These are phyloP conservation scores for Bombus waltoni DNA, from an alignment of 1,140 invertebrate species.

Conservation along the genomic window DNA sequence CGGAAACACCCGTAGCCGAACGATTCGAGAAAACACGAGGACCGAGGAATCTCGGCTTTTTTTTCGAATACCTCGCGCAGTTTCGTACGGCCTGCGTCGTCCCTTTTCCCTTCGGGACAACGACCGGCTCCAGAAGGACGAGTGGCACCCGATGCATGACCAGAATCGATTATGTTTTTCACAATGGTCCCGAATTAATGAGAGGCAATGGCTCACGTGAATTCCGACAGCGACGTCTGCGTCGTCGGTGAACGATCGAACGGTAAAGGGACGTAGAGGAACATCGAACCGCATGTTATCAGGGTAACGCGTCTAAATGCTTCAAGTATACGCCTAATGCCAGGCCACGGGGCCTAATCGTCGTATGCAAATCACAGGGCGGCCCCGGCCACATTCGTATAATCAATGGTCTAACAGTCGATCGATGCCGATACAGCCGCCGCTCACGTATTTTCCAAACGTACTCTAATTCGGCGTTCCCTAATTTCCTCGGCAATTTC, in stretches of 20 bases:
- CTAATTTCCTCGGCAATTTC: conserved; percentile 50
- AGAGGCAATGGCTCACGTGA: conserved; percentile 55
- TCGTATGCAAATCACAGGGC: conserved; percentile 77
- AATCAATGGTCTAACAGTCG: conserved; percentile 72
- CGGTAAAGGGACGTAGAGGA: conserved; percentile 14
- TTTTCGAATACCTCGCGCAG: conserved; percentile 25
- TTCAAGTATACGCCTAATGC: conserved; percentile 72
- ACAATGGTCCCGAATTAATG: conserved; percentile 61
- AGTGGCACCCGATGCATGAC: conserved; percentile 37
- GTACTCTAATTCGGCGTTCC: conserved; percentile 55
- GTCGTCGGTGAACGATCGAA: conserved; percentile 24
- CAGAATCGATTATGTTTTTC: conserved; percentile 66
- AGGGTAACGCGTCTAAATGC: conserved; percentile 69
- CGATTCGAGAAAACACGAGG: conserved; percentile 33
- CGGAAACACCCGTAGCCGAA: background rate
- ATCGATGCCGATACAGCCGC: conserved; percentile 67
- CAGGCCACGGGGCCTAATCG: conserved; percentile 73
- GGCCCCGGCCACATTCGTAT: conserved; percentile 71
- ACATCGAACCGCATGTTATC: conserved; percentile 69
- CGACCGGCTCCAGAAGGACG: conserved; percentile 4
- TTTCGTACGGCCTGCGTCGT: background rate
- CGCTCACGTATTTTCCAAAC: conserved; percentile 61
- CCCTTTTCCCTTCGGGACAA: conserved; percentile 13
- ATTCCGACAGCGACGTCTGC: conserved; percentile 34
- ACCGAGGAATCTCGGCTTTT: conserved; percentile 16